Conservation (phyloP, 2,113 vertebrate genomes). For the Tenebrosternarchus preto region DNA sequence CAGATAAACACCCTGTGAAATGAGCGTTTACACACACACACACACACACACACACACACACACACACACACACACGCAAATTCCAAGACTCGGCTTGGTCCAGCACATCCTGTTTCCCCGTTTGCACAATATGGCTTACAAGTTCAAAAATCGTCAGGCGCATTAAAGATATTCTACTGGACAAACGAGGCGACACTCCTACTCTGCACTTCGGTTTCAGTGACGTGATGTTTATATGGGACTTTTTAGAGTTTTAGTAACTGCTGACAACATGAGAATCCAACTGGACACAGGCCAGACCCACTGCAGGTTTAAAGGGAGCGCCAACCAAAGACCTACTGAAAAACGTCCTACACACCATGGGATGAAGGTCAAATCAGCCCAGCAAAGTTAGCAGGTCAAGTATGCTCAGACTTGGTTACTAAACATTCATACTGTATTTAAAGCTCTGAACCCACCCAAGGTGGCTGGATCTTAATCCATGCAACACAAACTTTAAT, state of each 20-base stretch:
- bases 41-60: too few relatives aligned
- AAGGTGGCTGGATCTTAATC: background rate
- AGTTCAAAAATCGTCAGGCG: background rate
- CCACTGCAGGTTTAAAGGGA: background rate
- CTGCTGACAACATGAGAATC: background rate
- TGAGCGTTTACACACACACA: slow-evolving; percentile 14
- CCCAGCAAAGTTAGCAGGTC: too few relatives aligned
- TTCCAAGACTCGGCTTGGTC: too few relatives aligned
- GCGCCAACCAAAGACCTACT: too few relatives aligned
- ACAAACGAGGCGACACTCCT: background rate
- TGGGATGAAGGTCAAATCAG: too few relatives aligned
- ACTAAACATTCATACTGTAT: background rate
- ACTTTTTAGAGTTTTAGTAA: background rate
- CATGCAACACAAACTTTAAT: too few relatives aligned
- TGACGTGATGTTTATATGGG: background rate
- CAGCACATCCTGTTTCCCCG: background rate
- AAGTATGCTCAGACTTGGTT: too few relatives aligned
- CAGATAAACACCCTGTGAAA: slow-evolving; percentile 22
- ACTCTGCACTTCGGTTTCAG: background rate
- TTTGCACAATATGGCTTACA: background rate
- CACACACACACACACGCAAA: too few relatives aligned
- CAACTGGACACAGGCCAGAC: background rate
- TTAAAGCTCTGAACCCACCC: slow-evolving; percentile 23
- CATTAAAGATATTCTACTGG: background rate
- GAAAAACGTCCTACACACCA: too few relatives aligned